Conservation (phyloP, 2,888 invertebrate genomes). For the Homarus gammarus region DNA sequence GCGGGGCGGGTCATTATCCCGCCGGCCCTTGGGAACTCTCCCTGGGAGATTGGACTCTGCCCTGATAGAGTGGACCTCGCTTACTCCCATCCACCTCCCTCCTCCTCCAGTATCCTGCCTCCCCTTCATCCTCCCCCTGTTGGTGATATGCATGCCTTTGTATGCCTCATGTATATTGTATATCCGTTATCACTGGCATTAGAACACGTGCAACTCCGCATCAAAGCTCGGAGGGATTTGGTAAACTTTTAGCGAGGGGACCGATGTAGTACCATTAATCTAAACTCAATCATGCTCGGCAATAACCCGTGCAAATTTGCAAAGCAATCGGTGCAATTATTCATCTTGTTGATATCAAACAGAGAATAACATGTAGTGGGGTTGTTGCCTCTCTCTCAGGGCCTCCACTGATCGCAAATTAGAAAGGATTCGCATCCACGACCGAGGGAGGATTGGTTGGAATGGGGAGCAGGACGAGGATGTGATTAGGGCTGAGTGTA, state of each 20-base stretch:
- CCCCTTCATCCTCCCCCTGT: neutral
- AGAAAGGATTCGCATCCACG: neutral
- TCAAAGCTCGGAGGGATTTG: too few species aligned
- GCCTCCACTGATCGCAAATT: neutral
- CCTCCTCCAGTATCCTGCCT: too few species aligned
- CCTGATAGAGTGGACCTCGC: neutral
- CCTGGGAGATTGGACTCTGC: neutral
- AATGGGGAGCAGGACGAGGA: neutral
- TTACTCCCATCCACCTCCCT: too few species aligned
- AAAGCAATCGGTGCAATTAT: neutral
- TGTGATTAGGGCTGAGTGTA: neutral
- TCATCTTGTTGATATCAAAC: neutral
- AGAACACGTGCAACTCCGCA: too few species aligned
- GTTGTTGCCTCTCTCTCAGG: neutral
- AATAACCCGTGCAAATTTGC: too few species aligned
- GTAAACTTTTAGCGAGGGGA: too few species aligned
- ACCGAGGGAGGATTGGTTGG: neutral
- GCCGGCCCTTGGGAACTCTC: neutral
- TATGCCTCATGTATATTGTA: too few species aligned
- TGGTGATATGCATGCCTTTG: too few species aligned
- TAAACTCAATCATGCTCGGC: too few species aligned
- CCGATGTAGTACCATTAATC: too few species aligned
- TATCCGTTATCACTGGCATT: too few species aligned
- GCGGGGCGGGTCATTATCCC: neutral
- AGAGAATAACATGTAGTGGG: neutral